Percentiles rank a stretch among this genome's conserved stretches.
Evolutionary conservation across 2,888 invertebrate genomes (phyloP).

Genomic region (Odontocerum albicorne): DNA sequence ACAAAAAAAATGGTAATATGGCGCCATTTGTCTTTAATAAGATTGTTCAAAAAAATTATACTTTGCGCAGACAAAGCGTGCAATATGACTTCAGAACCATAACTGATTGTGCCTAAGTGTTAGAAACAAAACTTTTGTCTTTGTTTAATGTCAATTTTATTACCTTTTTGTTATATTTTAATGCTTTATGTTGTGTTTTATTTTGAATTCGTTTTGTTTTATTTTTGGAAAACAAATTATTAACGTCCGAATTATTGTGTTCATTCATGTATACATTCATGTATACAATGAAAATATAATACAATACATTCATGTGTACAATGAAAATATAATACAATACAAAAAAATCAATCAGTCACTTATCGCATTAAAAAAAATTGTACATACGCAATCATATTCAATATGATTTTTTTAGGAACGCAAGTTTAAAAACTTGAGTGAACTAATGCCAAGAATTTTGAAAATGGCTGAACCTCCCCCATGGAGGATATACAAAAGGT

Average conservation of each 20-base stretch:
- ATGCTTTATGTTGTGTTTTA: too few species aligned
- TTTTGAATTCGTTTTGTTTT: too few species aligned
- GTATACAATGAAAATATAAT: neutral
- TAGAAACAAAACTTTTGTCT: too few species aligned
- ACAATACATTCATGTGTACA: neutral
- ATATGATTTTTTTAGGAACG: constrained; percentile 41
- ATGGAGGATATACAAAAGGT: constrained; percentile 47
- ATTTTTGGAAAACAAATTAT: too few species aligned
- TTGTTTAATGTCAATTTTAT: too few species aligned
- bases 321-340: neutral
- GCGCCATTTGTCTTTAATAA: too few species aligned
- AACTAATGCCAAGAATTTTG: constrained; percentile 46
- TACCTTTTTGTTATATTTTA: too few species aligned
- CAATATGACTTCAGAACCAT: too few species aligned
- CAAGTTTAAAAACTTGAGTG: constrained; percentile 44
- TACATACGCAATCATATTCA: neutral
- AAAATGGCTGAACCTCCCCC: constrained; percentile 42
- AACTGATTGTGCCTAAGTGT: too few species aligned
- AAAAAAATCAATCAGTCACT: neutral
- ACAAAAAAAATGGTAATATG: too few species aligned
- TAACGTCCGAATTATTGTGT: neutral
- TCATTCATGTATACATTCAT: neutral
- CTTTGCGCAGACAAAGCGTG: too few species aligned
- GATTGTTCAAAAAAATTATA: too few species aligned
- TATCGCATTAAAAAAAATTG: neutral